Evolutionary conservation across 1,140 invertebrate genomes (phyloP).

Genomic region (Orchesella cincta): DNA sequence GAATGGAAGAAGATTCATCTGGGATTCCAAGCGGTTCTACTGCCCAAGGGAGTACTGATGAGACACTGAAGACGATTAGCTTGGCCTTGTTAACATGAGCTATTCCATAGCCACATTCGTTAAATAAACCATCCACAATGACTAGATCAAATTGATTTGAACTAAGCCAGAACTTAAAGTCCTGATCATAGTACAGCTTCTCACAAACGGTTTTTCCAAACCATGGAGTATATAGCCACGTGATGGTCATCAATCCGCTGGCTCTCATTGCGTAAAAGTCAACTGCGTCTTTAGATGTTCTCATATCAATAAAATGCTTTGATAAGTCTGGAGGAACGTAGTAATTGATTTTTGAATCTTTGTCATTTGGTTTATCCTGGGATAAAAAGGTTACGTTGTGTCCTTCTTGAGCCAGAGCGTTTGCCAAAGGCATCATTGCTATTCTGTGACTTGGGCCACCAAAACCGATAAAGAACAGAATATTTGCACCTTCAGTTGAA

Average conservation of each 20-base stretch:
- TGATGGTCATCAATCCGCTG: no score
- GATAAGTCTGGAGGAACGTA: not conserved
- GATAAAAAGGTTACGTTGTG: conserved; percentile 13
- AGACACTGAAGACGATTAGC: not conserved
- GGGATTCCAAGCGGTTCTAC: not conserved
- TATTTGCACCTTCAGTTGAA: not conserved
- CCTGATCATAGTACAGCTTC: not conserved
- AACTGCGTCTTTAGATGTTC: not conserved
- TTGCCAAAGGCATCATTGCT: not conserved
- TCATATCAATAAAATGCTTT: not conserved
- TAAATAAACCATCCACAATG: conserved; percentile 52
- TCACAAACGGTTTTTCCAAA: not conserved
- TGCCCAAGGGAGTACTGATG: not conserved
- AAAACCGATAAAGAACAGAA: not conserved
- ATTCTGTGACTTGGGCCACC: conserved; percentile 1
- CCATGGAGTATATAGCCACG: not conserved
- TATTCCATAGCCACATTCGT: conserved; percentile 43
- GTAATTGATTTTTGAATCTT: not conserved
- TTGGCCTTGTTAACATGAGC: not conserved
- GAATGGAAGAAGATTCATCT: not conserved
- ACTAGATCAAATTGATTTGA: conserved; percentile 50
- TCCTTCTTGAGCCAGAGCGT: not conserved
- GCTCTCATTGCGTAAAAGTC: not conserved
- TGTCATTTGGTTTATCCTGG: not conserved
- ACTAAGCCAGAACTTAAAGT: not conserved